Base-by-base conservation (phyloP, 2,113 vertebrate genomes). In the Bubo blakistoni region DNA sequence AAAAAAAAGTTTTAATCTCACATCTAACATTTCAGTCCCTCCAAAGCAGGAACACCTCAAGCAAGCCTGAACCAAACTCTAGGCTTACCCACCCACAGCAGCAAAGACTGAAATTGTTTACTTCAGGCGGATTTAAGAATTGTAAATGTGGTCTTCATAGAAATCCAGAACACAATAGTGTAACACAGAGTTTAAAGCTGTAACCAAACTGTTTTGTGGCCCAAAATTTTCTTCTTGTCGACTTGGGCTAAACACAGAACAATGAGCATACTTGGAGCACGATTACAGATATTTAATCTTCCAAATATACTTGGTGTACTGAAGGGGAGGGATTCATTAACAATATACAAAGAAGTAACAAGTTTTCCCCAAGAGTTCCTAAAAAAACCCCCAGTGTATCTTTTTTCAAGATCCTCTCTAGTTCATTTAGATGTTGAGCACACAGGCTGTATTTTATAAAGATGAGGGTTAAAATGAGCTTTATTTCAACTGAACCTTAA, bases 191-290 rank as follows among this genome's bases (percentile, higher is more conserved):
- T 72, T 51, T 69, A 91, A 79, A 87, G 16, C 21, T 36, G 14
- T 30, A 72, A 61, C 20, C 17, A 63, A 92, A 77, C 11, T 55
- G 12, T 24, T 71, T 20, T 26, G 9, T 13, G 21, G 58, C 47
- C 55, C 30, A 8, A 58, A 80, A 71, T 0, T 14, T n/a, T 38
- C 30, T 12, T 34, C 32, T 52, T 55, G 55, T 10, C 44, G 49
- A 4, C 18, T 6, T 47, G 14, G 6, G 32, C 52, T 71, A 67
- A 87, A 85, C 19, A n/a, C 11, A 81, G 24, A 89, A 57, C 14
- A 70, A 67, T 0, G 0, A 7, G 20, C 47, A 22, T 7, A 90
- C 10, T 0, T 34, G 21, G 4, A 40, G 8, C 4, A 5, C 0
- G 3, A 11, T 17, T 19, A 88, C 0, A 44, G 29, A 36, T n/a